Evolutionary conservation across 2,113 vertebrate genomes (phyloP).

Genomic region (Tachuris rubrigastra): DNA sequence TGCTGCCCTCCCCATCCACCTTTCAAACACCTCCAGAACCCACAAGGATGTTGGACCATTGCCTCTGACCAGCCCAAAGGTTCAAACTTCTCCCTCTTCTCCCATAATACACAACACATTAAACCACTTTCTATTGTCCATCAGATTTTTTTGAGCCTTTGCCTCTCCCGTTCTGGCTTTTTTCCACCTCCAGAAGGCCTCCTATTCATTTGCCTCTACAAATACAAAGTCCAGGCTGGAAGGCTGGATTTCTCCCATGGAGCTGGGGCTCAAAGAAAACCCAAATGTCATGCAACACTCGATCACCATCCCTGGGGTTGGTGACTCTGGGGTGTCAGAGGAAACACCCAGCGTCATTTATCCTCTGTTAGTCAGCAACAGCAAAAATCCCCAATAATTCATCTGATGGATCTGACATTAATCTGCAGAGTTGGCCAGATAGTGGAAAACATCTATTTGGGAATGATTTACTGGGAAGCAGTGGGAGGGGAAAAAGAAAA

Average conservation of each 20-base stretch:
- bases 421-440: not conserved
- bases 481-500: not conserved
- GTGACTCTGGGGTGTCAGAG: not conserved
- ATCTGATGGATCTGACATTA: not conserved
- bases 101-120: not conserved
- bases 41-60: not conserved
- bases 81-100: not conserved
- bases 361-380: not conserved
- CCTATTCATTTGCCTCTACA: not conserved
- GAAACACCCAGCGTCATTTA: not conserved
- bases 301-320: not conserved
- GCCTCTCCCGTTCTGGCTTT: not conserved
- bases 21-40: not conserved
- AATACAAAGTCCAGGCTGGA: not conserved
- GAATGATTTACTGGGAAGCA: not conserved
- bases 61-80: not conserved
- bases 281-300: not conserved
- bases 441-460: not conserved
- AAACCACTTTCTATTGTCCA: conserved; percentile 10
- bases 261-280: not conserved
- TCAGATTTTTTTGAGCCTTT: not conserved
- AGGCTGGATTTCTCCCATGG: not conserved
- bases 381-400: not conserved
- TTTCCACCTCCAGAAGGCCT: conserved; percentile 12
- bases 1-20: not conserved